Base-by-base conservation (phyloP, 2,888 invertebrate genomes). In the Polymixis lichenea region DNA sequence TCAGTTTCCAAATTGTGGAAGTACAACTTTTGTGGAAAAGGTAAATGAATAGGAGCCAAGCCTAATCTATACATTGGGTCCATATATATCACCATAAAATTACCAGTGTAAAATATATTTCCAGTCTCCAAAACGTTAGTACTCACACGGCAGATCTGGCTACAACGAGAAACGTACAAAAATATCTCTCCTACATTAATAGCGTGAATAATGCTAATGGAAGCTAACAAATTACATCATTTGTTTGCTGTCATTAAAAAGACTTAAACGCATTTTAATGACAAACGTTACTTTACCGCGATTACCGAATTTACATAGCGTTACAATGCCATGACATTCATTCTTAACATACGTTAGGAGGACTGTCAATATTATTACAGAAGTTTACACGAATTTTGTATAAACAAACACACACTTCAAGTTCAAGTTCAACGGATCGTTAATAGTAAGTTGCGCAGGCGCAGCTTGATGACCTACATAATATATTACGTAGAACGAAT, bases 341-440 rank as follows among this genome's bases (percentile, higher is more conserved):
- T 55, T 25, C 17, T 53, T 43, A 60, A 43, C 66, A 46, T 56
- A 56, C 11, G 11, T 51, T 58, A 56, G 51, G 13, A 43, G 62
- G 46, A 49, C 22, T 25, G 72, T 64, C 61, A 70, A 67, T 53
- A 72, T 65, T 72, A 46, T 65, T 43, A 64, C 11, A 51, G 13
- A 81, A 22, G 15, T 43, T 65, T 55, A 71, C 55, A 55, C n/a
- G 43, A 66, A 62, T 67, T 75, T 38, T 62, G 15, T 68, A 68
- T 73, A 72, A 67, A 78, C 71, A 75, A 84, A 72, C 70, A 71
- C 66, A 67, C 62, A 38, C 49, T 70, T 19, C 83, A 88, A 89
- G 88, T 87, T 88, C 88, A 89, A 89, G 89, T 86, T 86, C 83
- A 88, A 68, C 66, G 70, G n/a, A 56, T 51, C 74, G 65, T 76